phyloP scores from a whole-genome alignment of 1,140 invertebrate genomes.

The Papilio aristodemus region DNA sequence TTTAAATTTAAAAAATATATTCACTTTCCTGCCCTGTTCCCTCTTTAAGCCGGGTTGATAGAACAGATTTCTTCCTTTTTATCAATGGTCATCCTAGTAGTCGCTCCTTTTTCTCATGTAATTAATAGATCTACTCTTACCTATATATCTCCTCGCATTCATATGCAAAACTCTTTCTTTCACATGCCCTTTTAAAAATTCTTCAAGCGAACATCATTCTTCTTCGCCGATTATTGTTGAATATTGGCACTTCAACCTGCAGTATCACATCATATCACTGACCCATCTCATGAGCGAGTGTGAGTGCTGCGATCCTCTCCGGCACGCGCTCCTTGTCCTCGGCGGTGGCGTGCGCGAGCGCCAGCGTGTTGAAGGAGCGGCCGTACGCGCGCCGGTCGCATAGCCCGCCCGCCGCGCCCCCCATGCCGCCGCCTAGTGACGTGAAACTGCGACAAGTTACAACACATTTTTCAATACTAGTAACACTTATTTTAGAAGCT shows the following conservation, averaged over 20 bases:
- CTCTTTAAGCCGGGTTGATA: too few species aligned
- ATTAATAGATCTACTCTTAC: too few species aligned
- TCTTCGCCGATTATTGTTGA: neutral
- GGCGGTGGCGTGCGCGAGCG: constrained; percentile 62
- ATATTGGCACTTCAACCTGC: too few species aligned
- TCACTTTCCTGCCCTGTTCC: too few species aligned
- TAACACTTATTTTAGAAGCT: neutral
- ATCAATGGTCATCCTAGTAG: too few species aligned
- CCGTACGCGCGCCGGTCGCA: constrained; percentile 69
- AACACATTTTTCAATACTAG: neutral
- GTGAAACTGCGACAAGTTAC: constrained; percentile 55
- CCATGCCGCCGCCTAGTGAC: constrained; percentile 66
- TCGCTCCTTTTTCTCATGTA: too few species aligned
- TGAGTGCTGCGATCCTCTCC: constrained; percentile 63
- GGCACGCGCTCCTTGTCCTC: constrained; percentile 55
- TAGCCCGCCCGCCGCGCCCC: constrained; percentile 65
- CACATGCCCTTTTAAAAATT: too few species aligned
- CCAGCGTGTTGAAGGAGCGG: constrained; percentile 68
- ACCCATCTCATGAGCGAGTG: constrained; percentile 71
- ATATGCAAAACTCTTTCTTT: too few species aligned
- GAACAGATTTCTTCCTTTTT: too few species aligned
- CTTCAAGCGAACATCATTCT: neutral
- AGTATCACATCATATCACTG: neutral
- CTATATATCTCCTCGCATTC: too few species aligned
- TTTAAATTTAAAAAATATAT: neutral